Percentiles rank a stretch among this genome's conserved stretches.
phyloP scores from a whole-genome alignment of 1,140 invertebrate genomes.

The Sycophila sp. region DNA sequence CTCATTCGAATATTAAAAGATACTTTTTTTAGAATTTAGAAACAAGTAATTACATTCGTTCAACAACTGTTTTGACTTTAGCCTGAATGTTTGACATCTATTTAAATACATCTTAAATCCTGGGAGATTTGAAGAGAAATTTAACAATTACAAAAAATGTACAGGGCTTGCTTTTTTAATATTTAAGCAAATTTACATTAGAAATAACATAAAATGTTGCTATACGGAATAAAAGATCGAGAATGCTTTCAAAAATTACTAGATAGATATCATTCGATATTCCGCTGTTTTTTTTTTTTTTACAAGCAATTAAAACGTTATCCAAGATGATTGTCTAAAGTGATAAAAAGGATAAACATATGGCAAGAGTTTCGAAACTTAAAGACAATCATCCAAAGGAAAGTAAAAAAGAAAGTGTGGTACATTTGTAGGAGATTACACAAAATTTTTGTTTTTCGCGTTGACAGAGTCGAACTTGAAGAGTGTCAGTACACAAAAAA shows the following conservation, averaged over 20 bases:
- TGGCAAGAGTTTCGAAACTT: too few relatives aligned
- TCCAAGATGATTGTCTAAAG: not conserved
- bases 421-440: not conserved
- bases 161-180: slow-evolving; percentile 13
- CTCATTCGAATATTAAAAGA: not conserved
- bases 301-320: not conserved
- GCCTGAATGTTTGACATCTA: slow-evolving; percentile 24
- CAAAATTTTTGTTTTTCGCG: not conserved
- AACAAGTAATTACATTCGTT: not conserved
- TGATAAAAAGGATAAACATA: not conserved
- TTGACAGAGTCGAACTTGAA: slow-evolving; percentile 16
- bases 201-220: slow-evolving; percentile 12
- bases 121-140: slow-evolving; percentile 7
- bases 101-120: slow-evolving; percentile 25
- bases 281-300: slow-evolving; percentile 1
- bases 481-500: slow-evolving; percentile 26
- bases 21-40: not conserved
- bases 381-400: slow-evolving; percentile 6
- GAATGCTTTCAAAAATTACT: slow-evolving; percentile 25
- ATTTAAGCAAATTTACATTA: slow-evolving; percentile 20
- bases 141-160: slow-evolving; percentile 27
- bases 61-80: too few relatives aligned
- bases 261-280: slow-evolving; percentile 3
- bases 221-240: not conserved
- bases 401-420: not conserved